phyloP scores from a whole-genome alignment of 2,888 invertebrate species.

The Pristionchus entomophagus region DNA sequence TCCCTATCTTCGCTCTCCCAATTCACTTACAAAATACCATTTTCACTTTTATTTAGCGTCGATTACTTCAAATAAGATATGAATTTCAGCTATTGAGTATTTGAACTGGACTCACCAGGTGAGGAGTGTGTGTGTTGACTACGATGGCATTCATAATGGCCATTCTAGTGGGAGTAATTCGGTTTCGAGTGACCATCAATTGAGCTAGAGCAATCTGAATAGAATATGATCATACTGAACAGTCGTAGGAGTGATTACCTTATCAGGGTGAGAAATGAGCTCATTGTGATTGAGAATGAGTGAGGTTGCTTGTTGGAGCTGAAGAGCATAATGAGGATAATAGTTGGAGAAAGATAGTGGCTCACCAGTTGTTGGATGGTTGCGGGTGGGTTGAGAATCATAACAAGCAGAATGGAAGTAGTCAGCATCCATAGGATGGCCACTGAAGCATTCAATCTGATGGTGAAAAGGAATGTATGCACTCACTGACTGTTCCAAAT shows the following conservation, averaged over 20 bases:
- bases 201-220: not conserved
- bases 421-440: not conserved
- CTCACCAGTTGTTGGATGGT: not conserved
- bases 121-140: not conserved
- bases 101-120: not conserved
- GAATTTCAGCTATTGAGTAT: not conserved
- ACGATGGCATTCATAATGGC: slow-evolving; percentile 14
- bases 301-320: not conserved
- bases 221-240: not conserved
- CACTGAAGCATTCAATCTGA: not conserved
- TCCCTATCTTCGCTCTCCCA: too few species aligned
- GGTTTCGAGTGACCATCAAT: not conserved
- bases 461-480: not conserved
- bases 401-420: not conserved
- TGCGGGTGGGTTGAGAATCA: slow-evolving; percentile 21
- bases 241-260: not conserved
- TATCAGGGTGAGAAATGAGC: slow-evolving; percentile 1
- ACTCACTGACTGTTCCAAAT: not conserved
- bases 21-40: not conserved
- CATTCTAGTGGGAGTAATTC: slow-evolving; percentile 7
- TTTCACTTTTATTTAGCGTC: not conserved
- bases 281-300: slow-evolving; percentile 1
- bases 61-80: not conserved
- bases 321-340: not conserved
- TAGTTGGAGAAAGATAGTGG: too few species aligned